phyloP scores from a whole-genome alignment of 2,113 vertebrate genomes.

The Pedionomus torquatus region DNA sequence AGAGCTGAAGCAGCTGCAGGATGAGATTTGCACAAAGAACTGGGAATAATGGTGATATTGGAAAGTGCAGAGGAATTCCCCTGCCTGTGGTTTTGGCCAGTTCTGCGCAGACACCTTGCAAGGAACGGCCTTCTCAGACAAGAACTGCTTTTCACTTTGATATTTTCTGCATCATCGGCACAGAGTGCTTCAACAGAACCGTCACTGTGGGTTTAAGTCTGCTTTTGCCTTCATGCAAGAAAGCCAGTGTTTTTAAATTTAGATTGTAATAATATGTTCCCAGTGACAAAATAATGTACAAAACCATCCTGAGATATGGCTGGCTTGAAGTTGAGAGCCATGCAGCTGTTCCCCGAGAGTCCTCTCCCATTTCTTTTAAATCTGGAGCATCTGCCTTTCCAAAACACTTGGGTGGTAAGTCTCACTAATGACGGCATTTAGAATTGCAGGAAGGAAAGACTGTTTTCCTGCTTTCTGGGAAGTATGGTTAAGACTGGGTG shows the following conservation, averaged over 20 bases:
- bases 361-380: background rate
- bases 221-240: background rate
- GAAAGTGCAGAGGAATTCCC: background rate
- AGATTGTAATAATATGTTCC: conserved; percentile 47
- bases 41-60: background rate
- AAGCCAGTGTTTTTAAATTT: conserved; percentile 50
- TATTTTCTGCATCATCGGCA: background rate
- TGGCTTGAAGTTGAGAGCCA: conserved; percentile 23
- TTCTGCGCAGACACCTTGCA: background rate
- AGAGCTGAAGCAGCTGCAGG: background rate
- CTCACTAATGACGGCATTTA: conserved; percentile 35
- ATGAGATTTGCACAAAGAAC: background rate
- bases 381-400: background rate
- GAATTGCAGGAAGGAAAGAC: conserved; percentile 25
- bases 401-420: background rate
- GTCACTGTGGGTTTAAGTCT: conserved; percentile 22
- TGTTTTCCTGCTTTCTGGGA: background rate
- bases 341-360: conserved; percentile 47
- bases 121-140: background rate
- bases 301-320: background rate
- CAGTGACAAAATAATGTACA: conserved; percentile 27
- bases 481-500: background rate
- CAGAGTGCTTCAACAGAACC: background rate
- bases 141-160: background rate
- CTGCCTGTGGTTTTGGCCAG: background rate